These are phyloP conservation scores for Laterallus jamaicensis DNA, from an alignment of 2,113 vertebrate species.

Conservation along the genomic window DNA sequence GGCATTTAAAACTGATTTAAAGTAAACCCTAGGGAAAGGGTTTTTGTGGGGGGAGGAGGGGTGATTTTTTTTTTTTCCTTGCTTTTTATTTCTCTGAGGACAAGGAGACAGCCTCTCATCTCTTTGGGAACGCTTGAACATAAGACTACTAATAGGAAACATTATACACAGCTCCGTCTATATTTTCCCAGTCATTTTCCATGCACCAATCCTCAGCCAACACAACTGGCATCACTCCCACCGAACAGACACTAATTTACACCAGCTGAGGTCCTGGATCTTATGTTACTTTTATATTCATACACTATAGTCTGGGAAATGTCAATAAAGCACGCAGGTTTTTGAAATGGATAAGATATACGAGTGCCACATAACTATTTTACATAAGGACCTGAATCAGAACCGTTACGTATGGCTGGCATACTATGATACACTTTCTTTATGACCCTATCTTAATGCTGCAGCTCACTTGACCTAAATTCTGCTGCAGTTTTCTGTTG, in stretches of 20 bases:
- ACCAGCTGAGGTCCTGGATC: not conserved
- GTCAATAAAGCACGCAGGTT: not conserved
- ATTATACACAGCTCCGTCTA: not conserved
- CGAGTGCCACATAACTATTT: not conserved
- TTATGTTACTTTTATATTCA: not conserved
- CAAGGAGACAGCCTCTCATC: not conserved
- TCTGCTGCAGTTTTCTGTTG: not conserved
- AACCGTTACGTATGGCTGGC: not conserved
- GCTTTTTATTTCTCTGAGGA: not conserved
- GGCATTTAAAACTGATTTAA: not conserved
- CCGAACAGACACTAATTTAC: slow-evolving; percentile 5
- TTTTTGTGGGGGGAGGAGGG: too few relatives aligned
- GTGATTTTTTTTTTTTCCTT: too few relatives aligned
- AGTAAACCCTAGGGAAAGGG: not conserved
- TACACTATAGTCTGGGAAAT: not conserved
- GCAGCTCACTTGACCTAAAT: slow-evolving; percentile 9
- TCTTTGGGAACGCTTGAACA: not conserved
- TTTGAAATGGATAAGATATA: not conserved
- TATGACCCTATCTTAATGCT: not conserved
- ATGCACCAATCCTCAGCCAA: not conserved
- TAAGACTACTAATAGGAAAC: not conserved
- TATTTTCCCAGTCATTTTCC: slow-evolving; percentile 12
- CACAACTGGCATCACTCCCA: not conserved
- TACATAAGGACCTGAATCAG: not conserved
- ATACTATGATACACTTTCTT: not conserved